Percentiles rank a stretch among this genome's conserved stretches.
Evolutionary conservation across 2,113 vertebrate species (phyloP).

Genomic region (Stigmatopora nigra): DNA sequence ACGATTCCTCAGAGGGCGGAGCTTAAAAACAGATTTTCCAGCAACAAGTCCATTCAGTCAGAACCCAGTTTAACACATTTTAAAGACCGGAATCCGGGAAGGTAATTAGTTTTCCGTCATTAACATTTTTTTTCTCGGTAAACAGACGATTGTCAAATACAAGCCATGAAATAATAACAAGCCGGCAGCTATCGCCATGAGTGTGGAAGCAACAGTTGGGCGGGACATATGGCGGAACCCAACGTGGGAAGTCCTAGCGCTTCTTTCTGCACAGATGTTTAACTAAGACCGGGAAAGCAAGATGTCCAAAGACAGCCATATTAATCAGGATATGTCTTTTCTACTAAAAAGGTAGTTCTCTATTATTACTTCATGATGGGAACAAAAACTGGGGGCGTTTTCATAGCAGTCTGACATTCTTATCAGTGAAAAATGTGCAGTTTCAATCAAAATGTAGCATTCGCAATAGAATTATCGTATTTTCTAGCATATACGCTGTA

Average conservation of each 20-base stretch:
- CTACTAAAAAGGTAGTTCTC: constrained; percentile 15
- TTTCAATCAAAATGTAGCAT: not conserved
- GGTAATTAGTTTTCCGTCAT: not conserved
- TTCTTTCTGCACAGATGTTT: constrained; percentile 61
- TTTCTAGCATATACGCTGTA: too few species aligned
- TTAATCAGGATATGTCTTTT: constrained; percentile 24
- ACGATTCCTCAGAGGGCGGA: constrained; percentile 54
- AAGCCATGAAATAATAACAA: not conserved
- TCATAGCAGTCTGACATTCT: not conserved
- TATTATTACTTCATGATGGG: constrained; percentile 9
- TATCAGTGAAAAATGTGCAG: not conserved
- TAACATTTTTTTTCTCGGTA: not conserved
- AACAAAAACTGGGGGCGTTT: not conserved
- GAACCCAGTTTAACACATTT: not conserved
- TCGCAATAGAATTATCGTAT: too few species aligned
- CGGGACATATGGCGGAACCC: constrained; percentile 52
- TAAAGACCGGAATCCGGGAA: not conserved
- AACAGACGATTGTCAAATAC: constrained; percentile 2
- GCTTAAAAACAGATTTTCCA: constrained; percentile 26
- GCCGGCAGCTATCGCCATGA: not conserved
- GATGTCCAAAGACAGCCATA: constrained; percentile 30
- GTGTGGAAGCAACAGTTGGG: constrained; percentile 55
- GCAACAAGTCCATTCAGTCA: not conserved
- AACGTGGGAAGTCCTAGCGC: constrained; percentile 45
- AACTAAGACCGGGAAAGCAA: constrained; percentile 21